These are phyloP conservation scores for Notodonta ziczac DNA, from an alignment of 2,888 invertebrate species.

Conservation along the genomic window DNA sequence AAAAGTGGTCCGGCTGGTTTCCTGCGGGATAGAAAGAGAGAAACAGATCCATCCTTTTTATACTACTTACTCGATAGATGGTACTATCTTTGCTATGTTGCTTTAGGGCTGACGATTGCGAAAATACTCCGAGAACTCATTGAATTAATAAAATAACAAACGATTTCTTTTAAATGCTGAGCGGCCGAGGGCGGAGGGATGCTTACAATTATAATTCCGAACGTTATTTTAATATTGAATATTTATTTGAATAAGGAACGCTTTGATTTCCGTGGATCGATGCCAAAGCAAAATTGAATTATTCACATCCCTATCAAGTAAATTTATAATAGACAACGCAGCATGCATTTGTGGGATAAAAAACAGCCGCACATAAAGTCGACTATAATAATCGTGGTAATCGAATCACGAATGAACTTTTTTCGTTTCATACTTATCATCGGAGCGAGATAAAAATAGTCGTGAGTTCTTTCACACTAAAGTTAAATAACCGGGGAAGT, in stretches of 20 bases:
- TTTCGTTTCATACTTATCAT: conserved; percentile 38
- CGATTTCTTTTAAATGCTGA: neutral
- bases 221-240: conserved; percentile 37
- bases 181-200: neutral
- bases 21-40: conserved; percentile 54
- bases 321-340: conserved; percentile 26
- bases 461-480: conserved; percentile 58
- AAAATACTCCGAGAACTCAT: neutral
- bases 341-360: conserved; percentile 40
- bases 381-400: conserved; percentile 58
- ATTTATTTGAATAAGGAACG: conserved; percentile 44
- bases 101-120: conserved; percentile 25
- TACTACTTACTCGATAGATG: conserved; percentile 30
- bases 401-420: conserved; percentile 60
- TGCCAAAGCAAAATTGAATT: conserved; percentile 27
- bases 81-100: conserved; percentile 20
- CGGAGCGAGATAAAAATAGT: conserved; percentile 55
- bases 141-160: neutral
- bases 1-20: conserved; percentile 72
- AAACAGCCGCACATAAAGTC: conserved; percentile 45
- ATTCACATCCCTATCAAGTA: conserved; percentile 25
- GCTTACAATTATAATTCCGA: conserved; percentile 30
- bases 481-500: conserved; percentile 49
- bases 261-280: conserved; percentile 30
- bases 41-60: conserved; percentile 47